Conservation (phyloP, 1,140 invertebrate genomes). For the Lordiphosa clarofinis region DNA sequence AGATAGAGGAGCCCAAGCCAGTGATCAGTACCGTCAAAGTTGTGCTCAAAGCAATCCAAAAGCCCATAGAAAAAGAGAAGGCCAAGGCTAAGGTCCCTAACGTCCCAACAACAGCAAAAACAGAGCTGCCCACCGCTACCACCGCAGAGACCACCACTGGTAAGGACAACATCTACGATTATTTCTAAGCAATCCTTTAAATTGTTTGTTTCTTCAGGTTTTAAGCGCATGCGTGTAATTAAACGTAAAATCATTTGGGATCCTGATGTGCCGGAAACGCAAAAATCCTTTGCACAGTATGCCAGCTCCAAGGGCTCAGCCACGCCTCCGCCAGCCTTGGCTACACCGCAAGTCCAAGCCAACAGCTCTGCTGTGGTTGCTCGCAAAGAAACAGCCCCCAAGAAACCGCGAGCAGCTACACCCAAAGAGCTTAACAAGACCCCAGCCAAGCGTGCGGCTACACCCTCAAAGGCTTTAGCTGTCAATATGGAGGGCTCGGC, state of each 20-base stretch:
- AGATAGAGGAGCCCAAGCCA: conserved; percentile 4
- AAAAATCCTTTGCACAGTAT: conserved; percentile 75
- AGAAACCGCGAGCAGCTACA: conserved; percentile 37
- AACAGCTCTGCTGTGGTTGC: background rate
- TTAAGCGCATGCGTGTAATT: conserved; percentile 82
- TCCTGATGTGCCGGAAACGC: conserved; percentile 83
- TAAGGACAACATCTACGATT: background rate
- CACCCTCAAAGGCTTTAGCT: conserved; percentile 9
- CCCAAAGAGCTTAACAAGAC: conserved; percentile 34
- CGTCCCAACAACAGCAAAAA: background rate
- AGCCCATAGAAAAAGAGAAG: conserved; percentile 6
- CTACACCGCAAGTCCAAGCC: background rate
- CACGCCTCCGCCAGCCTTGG: conserved; percentile 4
- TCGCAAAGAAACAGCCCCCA: conserved; percentile 19
- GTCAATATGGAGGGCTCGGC: background rate
- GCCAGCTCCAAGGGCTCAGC: conserved; percentile 29
- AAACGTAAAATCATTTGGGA: conserved; percentile 86
- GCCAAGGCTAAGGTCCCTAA: background rate
- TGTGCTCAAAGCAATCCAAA: conserved; percentile 29
- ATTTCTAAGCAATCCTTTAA: background rate
- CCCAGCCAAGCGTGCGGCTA: conserved; percentile 15
- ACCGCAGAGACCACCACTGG: conserved; percentile 22
- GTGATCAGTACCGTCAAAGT: conserved; percentile 33
- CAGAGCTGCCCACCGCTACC: conserved; percentile 2
- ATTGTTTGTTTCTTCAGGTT: conserved; percentile 28